Conservation (phyloP, 2,113 vertebrate genomes). For the Xiphophorus couchianus region DNA sequence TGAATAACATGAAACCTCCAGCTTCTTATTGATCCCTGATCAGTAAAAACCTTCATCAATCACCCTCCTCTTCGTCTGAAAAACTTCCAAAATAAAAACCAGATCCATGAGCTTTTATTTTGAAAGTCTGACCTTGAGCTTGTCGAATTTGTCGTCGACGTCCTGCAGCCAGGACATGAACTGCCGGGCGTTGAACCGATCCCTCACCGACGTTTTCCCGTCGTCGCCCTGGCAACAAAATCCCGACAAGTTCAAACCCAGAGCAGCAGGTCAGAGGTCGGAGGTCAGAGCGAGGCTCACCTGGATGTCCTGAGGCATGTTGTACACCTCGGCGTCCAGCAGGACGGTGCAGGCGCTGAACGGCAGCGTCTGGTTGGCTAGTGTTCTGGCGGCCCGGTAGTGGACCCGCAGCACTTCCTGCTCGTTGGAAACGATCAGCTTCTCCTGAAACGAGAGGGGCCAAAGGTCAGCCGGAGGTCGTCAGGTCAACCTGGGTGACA, state of each 20-base stretch:
- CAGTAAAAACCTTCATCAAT: too few species aligned
- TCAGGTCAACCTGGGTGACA: background rate
- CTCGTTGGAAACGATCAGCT: conserved; percentile 97
- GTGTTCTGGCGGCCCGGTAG: conserved; percentile 93
- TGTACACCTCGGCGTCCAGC: conserved; percentile 97
- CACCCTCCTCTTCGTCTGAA: too few species aligned
- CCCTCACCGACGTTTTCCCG: conserved; percentile 95
- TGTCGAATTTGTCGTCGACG: conserved; percentile 99
- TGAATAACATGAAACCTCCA: too few species aligned
- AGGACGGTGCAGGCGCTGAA: conserved; percentile 98
- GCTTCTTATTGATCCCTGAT: too few species aligned
- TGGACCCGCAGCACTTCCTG: conserved; percentile 97
- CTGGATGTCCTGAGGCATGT: conserved; percentile 95
- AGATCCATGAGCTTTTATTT: too few species aligned
- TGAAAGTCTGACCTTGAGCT: conserved; percentile 87
- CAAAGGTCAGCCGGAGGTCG: background rate
- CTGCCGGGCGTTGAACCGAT: conserved; percentile 95
- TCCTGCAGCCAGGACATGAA: conserved; percentile 99
- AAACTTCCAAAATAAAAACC: too few species aligned
- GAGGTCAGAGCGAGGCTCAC: conserved; percentile 62
- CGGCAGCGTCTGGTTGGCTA: conserved; percentile 96
- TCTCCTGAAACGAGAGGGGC: conserved; percentile 84
- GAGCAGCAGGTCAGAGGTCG: too few species aligned
- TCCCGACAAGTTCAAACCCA: background rate
- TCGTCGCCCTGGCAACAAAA: conserved; percentile 86